Percentiles rank a stretch among this genome's conserved stretches.
Evolutionary conservation across 2,888 invertebrate species (phyloP).

Genomic region (Conus canariensis): DNA sequence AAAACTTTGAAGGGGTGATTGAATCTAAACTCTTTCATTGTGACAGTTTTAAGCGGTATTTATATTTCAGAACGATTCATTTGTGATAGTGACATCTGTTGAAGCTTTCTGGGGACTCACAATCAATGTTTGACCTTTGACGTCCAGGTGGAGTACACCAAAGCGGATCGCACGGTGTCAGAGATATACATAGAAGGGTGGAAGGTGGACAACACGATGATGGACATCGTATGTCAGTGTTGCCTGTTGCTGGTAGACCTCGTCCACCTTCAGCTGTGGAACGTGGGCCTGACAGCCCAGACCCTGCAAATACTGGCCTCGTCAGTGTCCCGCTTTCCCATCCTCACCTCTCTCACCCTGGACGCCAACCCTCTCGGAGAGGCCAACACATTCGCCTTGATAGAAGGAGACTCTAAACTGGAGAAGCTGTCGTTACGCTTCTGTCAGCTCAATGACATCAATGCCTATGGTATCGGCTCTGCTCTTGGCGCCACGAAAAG

Average conservation of each 20-base stretch:
- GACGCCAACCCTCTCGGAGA: slow-evolving; percentile 72
- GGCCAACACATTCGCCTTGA: slow-evolving; percentile 66
- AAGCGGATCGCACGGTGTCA: not conserved
- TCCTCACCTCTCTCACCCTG: slow-evolving; percentile 63
- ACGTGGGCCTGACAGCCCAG: slow-evolving; percentile 70
- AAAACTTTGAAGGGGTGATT: too few relatives aligned
- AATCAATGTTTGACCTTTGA: not conserved
- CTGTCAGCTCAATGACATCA: slow-evolving; percentile 71
- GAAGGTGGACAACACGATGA: slow-evolving; percentile 21
- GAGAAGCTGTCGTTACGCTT: slow-evolving; percentile 74
- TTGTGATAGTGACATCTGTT: too few relatives aligned
- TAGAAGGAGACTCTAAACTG: slow-evolving; percentile 70
- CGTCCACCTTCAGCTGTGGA: slow-evolving; percentile 30
- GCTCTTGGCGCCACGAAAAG: slow-evolving; percentile 68
- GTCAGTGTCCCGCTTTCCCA: slow-evolving; percentile 58
- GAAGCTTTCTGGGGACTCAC: too few relatives aligned
- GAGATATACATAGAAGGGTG: not conserved
- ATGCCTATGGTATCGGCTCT: slow-evolving; percentile 68
- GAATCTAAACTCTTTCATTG: too few relatives aligned
- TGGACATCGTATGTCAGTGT: not conserved
- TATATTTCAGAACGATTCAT: too few relatives aligned
- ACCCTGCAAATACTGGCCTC: slow-evolving; percentile 64
- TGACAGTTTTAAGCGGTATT: too few relatives aligned
- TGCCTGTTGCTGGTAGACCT: not conserved
- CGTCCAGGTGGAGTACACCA: not conserved